Percentiles rank a stretch among this genome's conserved stretches.
These are phyloP conservation scores for Emys orbicularis DNA, from an alignment of 2,797 vertebrate species.

Conservation along the genomic window DNA sequence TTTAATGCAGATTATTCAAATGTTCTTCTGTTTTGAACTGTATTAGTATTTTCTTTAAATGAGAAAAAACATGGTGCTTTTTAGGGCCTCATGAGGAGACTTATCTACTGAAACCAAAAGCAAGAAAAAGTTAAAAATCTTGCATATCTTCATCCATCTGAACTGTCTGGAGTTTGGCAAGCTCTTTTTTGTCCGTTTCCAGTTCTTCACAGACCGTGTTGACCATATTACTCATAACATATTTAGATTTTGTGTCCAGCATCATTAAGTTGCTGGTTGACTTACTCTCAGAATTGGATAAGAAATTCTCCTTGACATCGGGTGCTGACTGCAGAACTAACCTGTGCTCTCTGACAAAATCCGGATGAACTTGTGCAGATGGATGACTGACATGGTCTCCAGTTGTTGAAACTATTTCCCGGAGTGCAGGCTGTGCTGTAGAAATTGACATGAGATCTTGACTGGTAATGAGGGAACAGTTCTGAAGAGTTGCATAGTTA, in stretches of 20 bases:
- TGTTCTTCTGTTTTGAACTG: constrained; percentile 63
- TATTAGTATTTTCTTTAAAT: constrained; percentile 61
- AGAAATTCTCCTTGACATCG: constrained; percentile 89
- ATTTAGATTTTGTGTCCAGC: constrained; percentile 87
- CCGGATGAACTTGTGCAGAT: constrained; percentile 83
- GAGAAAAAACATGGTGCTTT: constrained; percentile 61
- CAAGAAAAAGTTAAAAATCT: constrained; percentile 88
- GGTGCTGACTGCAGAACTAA: constrained; percentile 87
- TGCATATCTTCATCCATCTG: constrained; percentile 98
- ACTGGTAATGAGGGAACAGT: constrained; percentile 92
- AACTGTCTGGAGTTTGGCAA: constrained; percentile 97
- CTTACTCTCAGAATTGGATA: constrained; percentile 88
- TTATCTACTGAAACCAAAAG: constrained; percentile 69
- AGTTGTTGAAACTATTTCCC: constrained; percentile 73
- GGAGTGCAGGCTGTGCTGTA: constrained; percentile 82
- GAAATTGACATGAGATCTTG: constrained; percentile 89
- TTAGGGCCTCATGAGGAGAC: constrained; percentile 66
- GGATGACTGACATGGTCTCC: constrained; percentile 78
- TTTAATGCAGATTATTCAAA: constrained; percentile 60
- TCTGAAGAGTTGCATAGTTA: constrained; percentile 88
- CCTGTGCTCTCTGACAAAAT: constrained; percentile 88
- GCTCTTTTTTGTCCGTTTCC: constrained; percentile 92
- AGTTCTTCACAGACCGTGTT: constrained; percentile 93
- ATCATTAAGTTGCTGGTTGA: constrained; percentile 81
- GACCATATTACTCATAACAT: constrained; percentile 89